Base-by-base conservation (phyloP, 1,140 invertebrate genomes). In the Acromyrmex charruanus region DNA sequence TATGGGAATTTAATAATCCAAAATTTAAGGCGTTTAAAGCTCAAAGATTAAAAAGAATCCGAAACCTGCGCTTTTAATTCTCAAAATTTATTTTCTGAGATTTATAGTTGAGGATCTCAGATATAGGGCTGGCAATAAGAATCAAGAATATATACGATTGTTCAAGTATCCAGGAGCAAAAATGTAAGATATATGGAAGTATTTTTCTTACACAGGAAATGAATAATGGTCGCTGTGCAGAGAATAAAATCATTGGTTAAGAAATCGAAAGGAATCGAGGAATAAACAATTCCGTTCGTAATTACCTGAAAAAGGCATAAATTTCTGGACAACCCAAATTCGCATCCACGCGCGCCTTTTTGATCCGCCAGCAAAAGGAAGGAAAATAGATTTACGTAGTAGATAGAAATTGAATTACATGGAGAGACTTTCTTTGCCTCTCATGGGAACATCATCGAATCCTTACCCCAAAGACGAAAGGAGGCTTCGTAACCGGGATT, bases 391-490 rank as follows among this genome's bases (percentile, higher is more conserved):
- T 85, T 85, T 85, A 35, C 82, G 14, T 68, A 58, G 49, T n/a
- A 85, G 49, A 85, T n/a, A 85, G 49, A 85, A 79, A 85, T 66
- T 66, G 82, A 85, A 68, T 85, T 66, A 79, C 51, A 21, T 35
- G 51, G 4, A 79, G 51, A 79, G 74, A 39, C 51, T 79, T 55
- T 79, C 82, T 79, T 35, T 66, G 49, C 12, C 49, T 66, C 31
- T 55, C 82, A 18, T 10, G 82, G 51, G 44, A 79, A 31, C 10
- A 6, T 28, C 68, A 39, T 75, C n/a, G 80, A 61, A 63, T 84
- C 25, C 25, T 75, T 18, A 58, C 1, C 1, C 25, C 18, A 31
- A 28, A 39, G 39, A 49, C 25, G 55, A 74, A 10, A 49, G 9
- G 44, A 72, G 35, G 1, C 53, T 35, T 61, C 21, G 68, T 74